A percentile compares a stretch with the other conserved stretches of the same genome.
phyloP scores from a whole-genome alignment of 1,140 invertebrate species.

The Leptopilina clavipes region DNA sequence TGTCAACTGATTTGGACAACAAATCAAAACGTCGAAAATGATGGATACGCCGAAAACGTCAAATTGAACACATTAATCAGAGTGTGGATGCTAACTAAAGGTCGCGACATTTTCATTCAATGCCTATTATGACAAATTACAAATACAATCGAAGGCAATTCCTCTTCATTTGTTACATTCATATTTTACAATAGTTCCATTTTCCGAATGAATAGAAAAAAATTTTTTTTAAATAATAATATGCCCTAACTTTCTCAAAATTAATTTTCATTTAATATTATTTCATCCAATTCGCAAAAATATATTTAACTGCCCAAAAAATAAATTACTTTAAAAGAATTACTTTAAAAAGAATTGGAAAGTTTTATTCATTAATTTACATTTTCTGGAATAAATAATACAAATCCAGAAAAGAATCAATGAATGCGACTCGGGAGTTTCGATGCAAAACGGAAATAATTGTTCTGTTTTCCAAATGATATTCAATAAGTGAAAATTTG shows the following conservation, averaged over 20 bases:
- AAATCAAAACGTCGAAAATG: constrained; percentile 27
- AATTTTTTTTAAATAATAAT: background rate
- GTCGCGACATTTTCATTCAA: constrained; percentile 7
- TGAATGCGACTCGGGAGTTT: constrained; percentile 1
- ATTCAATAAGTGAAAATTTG: constrained; percentile 50
- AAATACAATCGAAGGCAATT: background rate
- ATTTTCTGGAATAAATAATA: too few species aligned
- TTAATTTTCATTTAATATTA: too few species aligned
- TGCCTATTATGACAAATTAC: background rate
- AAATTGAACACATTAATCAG: constrained; percentile 33
- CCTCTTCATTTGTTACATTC: background rate
- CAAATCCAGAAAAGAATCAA: background rate
- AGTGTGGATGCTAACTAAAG: constrained; percentile 22
- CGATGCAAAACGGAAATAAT: background rate
- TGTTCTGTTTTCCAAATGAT: constrained; percentile 46
- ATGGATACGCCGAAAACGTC: constrained; percentile 13
- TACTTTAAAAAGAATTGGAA: too few species aligned
- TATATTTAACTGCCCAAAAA: too few species aligned
- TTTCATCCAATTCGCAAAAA: too few species aligned
- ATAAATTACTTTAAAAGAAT: too few species aligned
- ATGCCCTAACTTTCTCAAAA: too few species aligned
- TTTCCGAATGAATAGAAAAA: background rate
- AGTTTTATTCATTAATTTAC: too few species aligned
- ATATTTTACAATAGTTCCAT: background rate
- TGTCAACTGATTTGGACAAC: constrained; percentile 22